Percentiles rank a stretch among this genome's conserved stretches.
These are phyloP conservation scores for Argyra leucocephala DNA, from an alignment of 2,888 invertebrate genomes.

Conservation along the genomic window DNA sequence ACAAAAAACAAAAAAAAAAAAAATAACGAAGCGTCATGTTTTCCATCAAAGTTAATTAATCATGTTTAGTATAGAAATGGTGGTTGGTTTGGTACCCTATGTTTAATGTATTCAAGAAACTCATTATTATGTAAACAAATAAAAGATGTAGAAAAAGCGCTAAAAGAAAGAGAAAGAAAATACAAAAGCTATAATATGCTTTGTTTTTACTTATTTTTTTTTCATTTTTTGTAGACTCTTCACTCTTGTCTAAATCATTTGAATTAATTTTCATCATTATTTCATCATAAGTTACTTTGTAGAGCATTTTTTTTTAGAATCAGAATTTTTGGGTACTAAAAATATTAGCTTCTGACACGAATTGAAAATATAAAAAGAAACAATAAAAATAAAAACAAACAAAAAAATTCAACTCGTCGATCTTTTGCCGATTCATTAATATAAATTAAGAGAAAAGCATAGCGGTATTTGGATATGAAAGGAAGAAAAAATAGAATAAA, in stretches of 20 bases:
- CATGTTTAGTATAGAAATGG: too few species aligned
- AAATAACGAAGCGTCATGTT: not conserved
- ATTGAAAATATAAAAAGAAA: not conserved
- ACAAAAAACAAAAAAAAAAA: not conserved
- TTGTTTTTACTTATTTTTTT: not conserved
- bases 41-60: not conserved
- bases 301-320: not conserved
- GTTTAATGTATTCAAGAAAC: not conserved
- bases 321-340: not conserved
- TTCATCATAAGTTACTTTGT: not conserved
- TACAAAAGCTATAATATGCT: not conserved
- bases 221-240: not conserved
- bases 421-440: slow-evolving; percentile 2
- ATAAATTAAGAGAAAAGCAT: not conserved
- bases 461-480: not conserved
- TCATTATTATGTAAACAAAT: not conserved
- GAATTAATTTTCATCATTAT: not conserved
- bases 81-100: not conserved
- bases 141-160: not conserved
- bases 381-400: not conserved
- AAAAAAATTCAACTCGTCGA: too few species aligned
- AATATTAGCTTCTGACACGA: not conserved
- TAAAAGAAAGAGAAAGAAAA: not conserved
- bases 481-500: not conserved
- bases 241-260: not conserved